Conservation (phyloP, 2,797 vertebrate species). For the Myioborus miniatus region DNA sequence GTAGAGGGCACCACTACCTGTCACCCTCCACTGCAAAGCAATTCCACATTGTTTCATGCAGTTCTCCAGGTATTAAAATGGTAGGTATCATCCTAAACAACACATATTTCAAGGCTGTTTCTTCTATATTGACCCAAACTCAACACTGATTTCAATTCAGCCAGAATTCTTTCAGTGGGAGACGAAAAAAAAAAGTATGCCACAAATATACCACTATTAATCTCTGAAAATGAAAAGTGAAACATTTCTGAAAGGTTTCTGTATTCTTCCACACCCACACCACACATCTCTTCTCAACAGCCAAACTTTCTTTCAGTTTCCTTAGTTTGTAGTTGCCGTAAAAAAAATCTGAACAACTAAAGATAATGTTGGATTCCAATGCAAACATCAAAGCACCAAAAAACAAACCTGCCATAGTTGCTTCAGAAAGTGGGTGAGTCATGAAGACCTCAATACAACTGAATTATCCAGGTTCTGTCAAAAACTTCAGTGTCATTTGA, state of each 20-base stretch:
- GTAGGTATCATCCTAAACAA: neutral
- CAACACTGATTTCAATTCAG: neutral
- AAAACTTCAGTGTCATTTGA: neutral
- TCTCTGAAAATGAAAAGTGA: neutral
- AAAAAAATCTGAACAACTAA: neutral
- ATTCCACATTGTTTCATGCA: neutral
- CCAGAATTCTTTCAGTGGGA: neutral
- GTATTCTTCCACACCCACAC: neutral
- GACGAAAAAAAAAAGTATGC: neutral
- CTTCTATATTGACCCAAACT: neutral
- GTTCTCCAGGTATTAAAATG: neutral
- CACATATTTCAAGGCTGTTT: neutral
- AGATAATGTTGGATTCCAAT: neutral
- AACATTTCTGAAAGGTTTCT: neutral
- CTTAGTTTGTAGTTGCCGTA: neutral
- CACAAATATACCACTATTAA: neutral
- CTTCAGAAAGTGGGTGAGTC: constrained; percentile 36
- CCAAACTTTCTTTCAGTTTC: neutral
- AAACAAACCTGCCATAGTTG: neutral
- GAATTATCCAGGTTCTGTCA: constrained; percentile 9
- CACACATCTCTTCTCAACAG: neutral
- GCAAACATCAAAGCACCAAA: constrained; percentile 38
- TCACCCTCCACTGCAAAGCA: neutral
- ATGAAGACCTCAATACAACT: constrained; percentile 10
- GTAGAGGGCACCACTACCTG: neutral